These are phyloP conservation scores for Pristionchus maxplancki DNA, from an alignment of 2,888 invertebrate species.

Conservation along the genomic window DNA sequence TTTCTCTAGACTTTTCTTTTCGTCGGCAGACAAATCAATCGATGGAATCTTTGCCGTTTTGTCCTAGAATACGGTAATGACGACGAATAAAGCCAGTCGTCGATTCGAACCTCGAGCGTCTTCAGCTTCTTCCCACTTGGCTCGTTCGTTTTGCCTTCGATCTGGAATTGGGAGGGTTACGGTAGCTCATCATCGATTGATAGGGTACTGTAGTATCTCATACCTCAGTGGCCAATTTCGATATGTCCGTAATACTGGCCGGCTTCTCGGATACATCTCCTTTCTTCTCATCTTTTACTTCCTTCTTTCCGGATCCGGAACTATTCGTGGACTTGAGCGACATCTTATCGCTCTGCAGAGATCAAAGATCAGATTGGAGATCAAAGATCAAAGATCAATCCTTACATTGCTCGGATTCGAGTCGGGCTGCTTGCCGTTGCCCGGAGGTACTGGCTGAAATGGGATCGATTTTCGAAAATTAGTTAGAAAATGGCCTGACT, in stretches of 20 bases:
- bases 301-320: background rate
- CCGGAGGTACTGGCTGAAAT: background rate
- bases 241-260: background rate
- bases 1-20: background rate
- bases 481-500: background rate
- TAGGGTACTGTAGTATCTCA: background rate
- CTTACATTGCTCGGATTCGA: background rate
- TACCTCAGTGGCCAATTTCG: background rate
- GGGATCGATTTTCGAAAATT: background rate
- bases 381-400: background rate
- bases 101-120: constrained; percentile 32
- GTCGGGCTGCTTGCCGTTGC: background rate
- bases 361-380: constrained; percentile 6
- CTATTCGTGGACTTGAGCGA: background rate
- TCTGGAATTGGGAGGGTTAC: background rate
- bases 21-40: background rate
- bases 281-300: background rate
- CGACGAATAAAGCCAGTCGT: background rate
- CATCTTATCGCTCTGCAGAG: background rate
- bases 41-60: constrained; percentile 36
- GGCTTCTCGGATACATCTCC: background rate
- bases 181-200: background rate
- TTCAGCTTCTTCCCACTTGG: background rate
- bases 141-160: background rate
- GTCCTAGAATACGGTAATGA: background rate